Evolutionary conservation across 2,797 vertebrate species (phyloP), one percentile per base, ranked within the genome.

Genomic region (Melanotaenia pygmaea): DNA sequence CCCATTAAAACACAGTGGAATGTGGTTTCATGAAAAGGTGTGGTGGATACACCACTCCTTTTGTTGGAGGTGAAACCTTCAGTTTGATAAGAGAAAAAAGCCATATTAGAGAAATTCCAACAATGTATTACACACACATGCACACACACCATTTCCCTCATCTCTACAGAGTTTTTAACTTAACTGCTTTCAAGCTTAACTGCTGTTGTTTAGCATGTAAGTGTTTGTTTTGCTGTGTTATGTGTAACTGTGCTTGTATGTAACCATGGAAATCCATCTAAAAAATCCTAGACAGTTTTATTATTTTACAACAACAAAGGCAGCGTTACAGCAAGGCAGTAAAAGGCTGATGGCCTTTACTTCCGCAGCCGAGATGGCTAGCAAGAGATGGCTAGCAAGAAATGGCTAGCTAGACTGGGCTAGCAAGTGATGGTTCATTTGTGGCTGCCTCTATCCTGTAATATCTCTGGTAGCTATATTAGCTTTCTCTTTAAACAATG

Each of bases 211-310:
- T 18, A 53, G 59, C 24, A 11, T 63, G 12, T 11, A 66, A n/a
- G 28, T 24, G 20, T 32, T 22, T 64, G 61, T 62, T n/a, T 70
- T 38, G 57, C 14, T 28, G 61, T 70, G 53, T 56, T n/a, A 1
- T 70, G 50, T 67, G 50, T 72, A 4, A 32, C 11, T 61, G 61
- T 56, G 59, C 62, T 47, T 37, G 43, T 59, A 62, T 5, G 76
- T 79, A 69, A 67, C 76, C 79, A 73, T 77, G 74, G 81, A 28
- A 62, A 76, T 24, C 3, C 35, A 26, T 74, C 60, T 30, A 70
- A 45, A 50, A 85, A 82, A 80, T 73, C 69, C 73, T 8, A 70
- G 83, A 86, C 81, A 76, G 70, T 70, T 89, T 84, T 83, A 85
- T 83, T 70, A 51, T 59, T 74, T 91, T 88, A 88, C 64, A 67